Percentiles rank a stretch among this genome's conserved stretches.
Evolutionary conservation across 2,888 invertebrate species (phyloP).

Genomic region (Pollenia labialis): DNA sequence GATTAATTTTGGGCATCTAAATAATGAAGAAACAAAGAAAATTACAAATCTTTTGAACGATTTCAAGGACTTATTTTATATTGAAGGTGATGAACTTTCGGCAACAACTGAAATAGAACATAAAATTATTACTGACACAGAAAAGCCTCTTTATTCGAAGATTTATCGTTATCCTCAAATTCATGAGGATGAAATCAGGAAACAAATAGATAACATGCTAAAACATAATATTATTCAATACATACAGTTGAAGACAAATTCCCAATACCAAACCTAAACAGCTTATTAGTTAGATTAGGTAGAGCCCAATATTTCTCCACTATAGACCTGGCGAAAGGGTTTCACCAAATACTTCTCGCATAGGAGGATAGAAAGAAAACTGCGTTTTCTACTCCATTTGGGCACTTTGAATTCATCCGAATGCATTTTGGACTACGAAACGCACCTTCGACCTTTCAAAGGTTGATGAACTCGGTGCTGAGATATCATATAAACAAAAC

Average conservation of each 20-base stretch:
- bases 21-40: conserved; percentile 49
- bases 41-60: conserved; percentile 37
- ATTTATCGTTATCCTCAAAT: conserved; percentile 55
- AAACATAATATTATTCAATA: conserved; percentile 8
- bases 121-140: conserved; percentile 23
- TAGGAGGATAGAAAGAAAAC: conserved; percentile 1
- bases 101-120: conserved; percentile 62
- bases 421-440: neutral
- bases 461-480: neutral
- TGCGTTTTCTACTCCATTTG: neutral
- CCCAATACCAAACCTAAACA: neutral
- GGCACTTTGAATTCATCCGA: conserved; percentile 1
- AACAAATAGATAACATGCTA: conserved; percentile 7
- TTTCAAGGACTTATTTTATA: conserved; percentile 48
- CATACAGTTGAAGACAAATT: no score
- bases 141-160: conserved; percentile 35
- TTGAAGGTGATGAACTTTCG: conserved; percentile 57
- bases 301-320: no score
- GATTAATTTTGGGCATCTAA: conserved; percentile 51
- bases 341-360: neutral
- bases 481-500: no score
- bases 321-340: no score
- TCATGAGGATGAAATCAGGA: conserved; percentile 42
- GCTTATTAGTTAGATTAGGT: neutral
- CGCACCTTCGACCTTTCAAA: conserved; percentile 3